Base-by-base conservation (phyloP, 2,888 invertebrate genomes). In the Ceraclea dissimilis region DNA sequence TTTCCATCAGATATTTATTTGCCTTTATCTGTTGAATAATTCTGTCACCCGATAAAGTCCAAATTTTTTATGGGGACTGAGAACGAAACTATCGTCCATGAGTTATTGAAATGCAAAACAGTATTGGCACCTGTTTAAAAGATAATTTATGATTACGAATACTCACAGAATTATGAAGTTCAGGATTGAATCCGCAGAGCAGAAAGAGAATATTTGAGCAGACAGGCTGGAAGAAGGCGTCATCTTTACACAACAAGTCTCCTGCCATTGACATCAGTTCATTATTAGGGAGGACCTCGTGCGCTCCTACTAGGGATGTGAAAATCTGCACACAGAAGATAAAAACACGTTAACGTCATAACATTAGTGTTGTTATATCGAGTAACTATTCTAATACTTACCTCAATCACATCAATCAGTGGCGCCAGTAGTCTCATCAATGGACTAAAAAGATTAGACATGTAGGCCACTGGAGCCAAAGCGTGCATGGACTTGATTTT, bases 391-490 rank as follows among this genome's bases (percentile, higher is more conserved):
- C 13, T 2, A 20, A 18, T 21, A 49, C 19, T 71, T 67, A 82
- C 82, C 66, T 79, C 74, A 33, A 81, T 66, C 33, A 79, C 68
- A 59, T 75, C 67, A 0, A 72, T 71, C 56, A 78, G 73, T 1
- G 72, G 70, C 2, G 75, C 72, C 21, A 82, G 65, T 19, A 76
- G 68, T 58, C 66, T 73, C 10, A 81, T 68, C 1, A 81, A 66
- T 1, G 79, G 78, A 64, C 79, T 80, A 33, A 59, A 68, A 18
- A 78, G 67, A 57, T 79, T 70, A 1, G 70, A 68, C 62, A 79
- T 67, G 64, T 74, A 82, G 1, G 79, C 79, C 2, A 84, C 77
- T 0, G 84, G 84, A 0, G 82, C 83, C 58, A 84, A 65, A 5
- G 78, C 78, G 63, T 79, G 75, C 70, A 79, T 77, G 0, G 75